Evolutionary conservation across 1,140 invertebrate genomes (phyloP).

Genomic region (Brachionus koreanus): DNA sequence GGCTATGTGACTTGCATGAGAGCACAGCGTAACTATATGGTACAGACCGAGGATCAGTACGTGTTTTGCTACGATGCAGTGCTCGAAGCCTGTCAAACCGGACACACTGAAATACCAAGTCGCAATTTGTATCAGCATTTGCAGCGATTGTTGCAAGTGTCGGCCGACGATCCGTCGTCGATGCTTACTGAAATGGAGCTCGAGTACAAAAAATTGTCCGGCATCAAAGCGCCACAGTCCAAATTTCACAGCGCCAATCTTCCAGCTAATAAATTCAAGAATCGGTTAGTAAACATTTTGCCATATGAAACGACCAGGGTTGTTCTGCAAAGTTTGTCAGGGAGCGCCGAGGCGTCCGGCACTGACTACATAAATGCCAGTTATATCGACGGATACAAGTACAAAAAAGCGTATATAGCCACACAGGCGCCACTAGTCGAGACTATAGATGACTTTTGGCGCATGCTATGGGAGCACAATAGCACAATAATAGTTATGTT

Average conservation of each 20-base stretch:
- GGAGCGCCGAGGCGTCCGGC: conserved; percentile 59
- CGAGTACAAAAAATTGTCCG: conserved; percentile 94
- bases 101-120: conserved; percentile 86
- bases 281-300: conserved; percentile 90
- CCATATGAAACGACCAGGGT: conserved; percentile 66
- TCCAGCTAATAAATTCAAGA: conserved; percentile 95
- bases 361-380: conserved; percentile 99
- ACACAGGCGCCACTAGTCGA: conserved; percentile 92
- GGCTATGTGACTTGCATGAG: conserved; percentile 94
- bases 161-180: conserved; percentile 51
- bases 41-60: conserved; percentile 97
- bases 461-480: conserved; percentile 99
- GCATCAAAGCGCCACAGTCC: conserved; percentile 86
- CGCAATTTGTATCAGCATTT: conserved; percentile 87
- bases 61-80: conserved; percentile 89
- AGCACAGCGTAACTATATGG: conserved; percentile 72
- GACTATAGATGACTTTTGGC: conserved; percentile 96
- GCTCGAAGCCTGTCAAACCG: conserved; percentile 62
- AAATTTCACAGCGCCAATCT: conserved; percentile 92
- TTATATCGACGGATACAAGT: conserved; percentile 92
- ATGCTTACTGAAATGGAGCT: conserved; percentile 87
- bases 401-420: conserved; percentile 89
- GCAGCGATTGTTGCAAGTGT: conserved; percentile 76
- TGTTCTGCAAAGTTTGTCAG: not conserved
- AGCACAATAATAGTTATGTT: conserved; percentile 98